Evolutionary conservation across 92 coral and sea anemone species (phyloP).

Genomic region (Actinostola sp.): DNA sequence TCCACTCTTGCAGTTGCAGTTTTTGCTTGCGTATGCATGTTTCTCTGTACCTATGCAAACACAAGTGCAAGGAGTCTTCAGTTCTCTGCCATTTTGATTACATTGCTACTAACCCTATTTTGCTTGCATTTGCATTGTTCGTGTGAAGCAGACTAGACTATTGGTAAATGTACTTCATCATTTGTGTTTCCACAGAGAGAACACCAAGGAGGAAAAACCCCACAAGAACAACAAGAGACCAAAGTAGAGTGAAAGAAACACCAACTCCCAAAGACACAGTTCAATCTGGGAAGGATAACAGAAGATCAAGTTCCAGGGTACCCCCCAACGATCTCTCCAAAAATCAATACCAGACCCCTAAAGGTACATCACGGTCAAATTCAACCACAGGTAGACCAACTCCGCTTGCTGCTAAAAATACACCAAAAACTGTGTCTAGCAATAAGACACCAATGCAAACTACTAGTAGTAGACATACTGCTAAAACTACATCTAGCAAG

Average conservation of each 20-base stretch:
- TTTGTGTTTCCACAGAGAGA: neutral
- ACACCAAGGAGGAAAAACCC: neutral
- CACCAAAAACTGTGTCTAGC: too few species aligned
- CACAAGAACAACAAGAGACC: neutral
- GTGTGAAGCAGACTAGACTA: too few species aligned
- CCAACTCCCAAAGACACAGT: neutral
- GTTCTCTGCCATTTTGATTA: too few species aligned
- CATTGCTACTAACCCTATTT: too few species aligned
- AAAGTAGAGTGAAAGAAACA: neutral
- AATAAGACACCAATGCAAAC: constrained; percentile 7
- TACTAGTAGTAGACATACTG: constrained; percentile 7
- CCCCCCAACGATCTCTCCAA: neutral
- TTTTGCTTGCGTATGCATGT: too few species aligned
- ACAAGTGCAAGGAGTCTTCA: too few species aligned
- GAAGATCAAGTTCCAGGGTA: neutral
- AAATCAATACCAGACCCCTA: constrained; percentile 30
- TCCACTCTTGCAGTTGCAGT: too few species aligned
- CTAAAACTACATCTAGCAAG: constrained; percentile 26
- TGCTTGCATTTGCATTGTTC: too few species aligned
- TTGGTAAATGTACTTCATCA: too few species aligned
- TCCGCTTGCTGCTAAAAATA: neutral
- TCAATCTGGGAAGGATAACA: neutral
- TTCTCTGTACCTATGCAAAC: too few species aligned
- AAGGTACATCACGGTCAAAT: constrained; percentile 15
- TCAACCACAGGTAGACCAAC: constrained; percentile 19